These are phyloP conservation scores for Hyphantria cunea DNA, from an alignment of 1,140 invertebrate genomes.

Conservation along the genomic window DNA sequence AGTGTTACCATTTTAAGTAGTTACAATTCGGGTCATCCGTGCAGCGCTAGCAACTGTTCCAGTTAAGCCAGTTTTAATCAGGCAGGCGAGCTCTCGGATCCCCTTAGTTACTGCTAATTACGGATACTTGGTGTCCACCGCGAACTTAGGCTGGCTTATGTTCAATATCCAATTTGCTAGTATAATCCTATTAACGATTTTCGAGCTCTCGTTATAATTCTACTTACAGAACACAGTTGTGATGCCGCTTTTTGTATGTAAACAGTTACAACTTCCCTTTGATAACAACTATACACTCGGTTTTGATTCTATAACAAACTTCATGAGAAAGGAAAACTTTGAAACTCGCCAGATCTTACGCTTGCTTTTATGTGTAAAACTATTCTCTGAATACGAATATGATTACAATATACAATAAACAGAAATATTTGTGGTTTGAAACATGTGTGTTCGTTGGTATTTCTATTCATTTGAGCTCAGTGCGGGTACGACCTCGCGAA, in stretches of 20 bases:
- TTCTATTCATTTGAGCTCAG: slow-evolving; percentile 17
- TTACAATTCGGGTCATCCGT: slow-evolving; percentile 24
- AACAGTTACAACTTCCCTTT: slow-evolving; percentile 27
- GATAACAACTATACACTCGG: slow-evolving; percentile 5
- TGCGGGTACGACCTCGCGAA: slow-evolving; percentile 1
- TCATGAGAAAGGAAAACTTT: slow-evolving; percentile 24
- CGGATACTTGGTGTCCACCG: slow-evolving; percentile 65
- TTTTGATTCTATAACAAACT: slow-evolving; percentile 21
- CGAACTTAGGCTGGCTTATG: slow-evolving; percentile 63
- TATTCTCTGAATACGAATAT: background rate
- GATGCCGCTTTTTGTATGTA: slow-evolving; percentile 6
- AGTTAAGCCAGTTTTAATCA: slow-evolving; percentile 70
- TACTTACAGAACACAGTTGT: slow-evolving; percentile 10
- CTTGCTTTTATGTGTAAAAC: slow-evolving; percentile 7
- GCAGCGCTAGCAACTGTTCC: slow-evolving; percentile 36
- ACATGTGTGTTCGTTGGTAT: slow-evolving; percentile 3
- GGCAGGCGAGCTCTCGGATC: slow-evolving; percentile 42
- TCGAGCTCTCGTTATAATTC: slow-evolving; percentile 57
- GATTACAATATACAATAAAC: too few relatives aligned
- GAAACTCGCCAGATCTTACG: slow-evolving; percentile 1
- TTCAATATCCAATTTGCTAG: slow-evolving; percentile 71
- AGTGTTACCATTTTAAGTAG: slow-evolving; percentile 18
- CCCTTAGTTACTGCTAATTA: slow-evolving; percentile 76
- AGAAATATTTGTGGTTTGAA: too few relatives aligned
- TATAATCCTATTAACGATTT: slow-evolving; percentile 73